phyloP scores from a whole-genome alignment of 2,113 vertebrate species.

The Prionailurus bengalensis region DNA sequence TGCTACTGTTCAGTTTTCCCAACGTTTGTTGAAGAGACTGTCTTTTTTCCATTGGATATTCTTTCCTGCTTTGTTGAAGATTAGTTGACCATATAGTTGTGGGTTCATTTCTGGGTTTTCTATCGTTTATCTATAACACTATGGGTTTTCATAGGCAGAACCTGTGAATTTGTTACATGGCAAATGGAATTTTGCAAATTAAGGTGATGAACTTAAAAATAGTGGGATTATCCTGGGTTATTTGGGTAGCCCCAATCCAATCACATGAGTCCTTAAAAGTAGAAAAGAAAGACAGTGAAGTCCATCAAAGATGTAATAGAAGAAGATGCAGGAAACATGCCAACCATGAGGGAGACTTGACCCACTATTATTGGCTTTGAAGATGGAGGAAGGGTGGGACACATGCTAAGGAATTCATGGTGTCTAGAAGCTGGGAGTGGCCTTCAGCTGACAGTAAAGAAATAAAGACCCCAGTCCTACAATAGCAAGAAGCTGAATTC shows the following conservation, averaged over 20 bases:
- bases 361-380: not conserved
- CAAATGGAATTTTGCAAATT: not conserved
- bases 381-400: not conserved
- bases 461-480: not conserved
- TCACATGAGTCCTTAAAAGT: not conserved
- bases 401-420: not conserved
- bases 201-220: not conserved
- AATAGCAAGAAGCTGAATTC: not conserved
- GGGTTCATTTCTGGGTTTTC: no score
- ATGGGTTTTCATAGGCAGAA: not conserved
- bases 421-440: not conserved
- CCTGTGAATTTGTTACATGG: not conserved
- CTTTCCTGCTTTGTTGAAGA: no score
- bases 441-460: not conserved
- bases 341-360: not conserved
- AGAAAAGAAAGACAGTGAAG: not conserved
- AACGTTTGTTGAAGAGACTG: no score
- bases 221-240: not conserved
- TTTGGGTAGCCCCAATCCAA: not conserved
- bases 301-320: not conserved
- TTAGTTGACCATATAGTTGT: no score
- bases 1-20: no score
- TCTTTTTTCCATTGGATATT: no score
- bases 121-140: not conserved
- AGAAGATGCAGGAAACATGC: not conserved